Evolutionary conservation across 2,113 vertebrate genomes (phyloP).

Genomic region (Pomatostomus ruficeps): DNA sequence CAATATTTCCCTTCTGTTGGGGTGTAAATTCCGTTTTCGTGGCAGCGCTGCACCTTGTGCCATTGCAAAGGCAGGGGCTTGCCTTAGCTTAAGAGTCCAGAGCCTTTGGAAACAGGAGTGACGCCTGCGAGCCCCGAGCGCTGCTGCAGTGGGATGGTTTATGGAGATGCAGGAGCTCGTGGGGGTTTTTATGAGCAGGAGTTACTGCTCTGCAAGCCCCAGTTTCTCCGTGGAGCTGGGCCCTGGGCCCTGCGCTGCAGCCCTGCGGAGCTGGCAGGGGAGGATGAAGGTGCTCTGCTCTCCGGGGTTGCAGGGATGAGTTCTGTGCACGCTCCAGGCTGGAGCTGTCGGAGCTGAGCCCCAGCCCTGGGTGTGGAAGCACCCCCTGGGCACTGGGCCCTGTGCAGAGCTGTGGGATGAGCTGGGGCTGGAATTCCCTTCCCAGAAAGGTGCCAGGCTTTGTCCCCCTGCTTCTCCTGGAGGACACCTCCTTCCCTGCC

Average conservation of each 20-base stretch:
- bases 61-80: not conserved
- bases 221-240: not conserved
- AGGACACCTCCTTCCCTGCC: not conserved
- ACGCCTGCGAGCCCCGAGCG: fast-evolving
- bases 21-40: not conserved
- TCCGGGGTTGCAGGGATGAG: not conserved
- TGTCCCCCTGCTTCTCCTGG: fast-evolving
- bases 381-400: not conserved
- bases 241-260: not conserved
- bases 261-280: not conserved
- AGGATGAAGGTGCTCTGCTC: not conserved
- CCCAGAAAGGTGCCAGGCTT: not conserved
- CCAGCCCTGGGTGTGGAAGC: too few relatives aligned
- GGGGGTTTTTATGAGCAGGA: not conserved
- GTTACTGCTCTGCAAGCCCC: not conserved
- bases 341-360: not conserved
- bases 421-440: fast-evolving
- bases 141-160: not conserved
- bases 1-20: not conserved
- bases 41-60: not conserved
- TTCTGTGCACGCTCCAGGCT: not conserved
- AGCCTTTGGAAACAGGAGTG: not conserved
- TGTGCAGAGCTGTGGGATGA: fast-evolving
- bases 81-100: not conserved
- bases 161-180: not conserved